These are phyloP conservation scores for Cacatua alba DNA, from an alignment of 2,113 vertebrate genomes.

Conservation along the genomic window DNA sequence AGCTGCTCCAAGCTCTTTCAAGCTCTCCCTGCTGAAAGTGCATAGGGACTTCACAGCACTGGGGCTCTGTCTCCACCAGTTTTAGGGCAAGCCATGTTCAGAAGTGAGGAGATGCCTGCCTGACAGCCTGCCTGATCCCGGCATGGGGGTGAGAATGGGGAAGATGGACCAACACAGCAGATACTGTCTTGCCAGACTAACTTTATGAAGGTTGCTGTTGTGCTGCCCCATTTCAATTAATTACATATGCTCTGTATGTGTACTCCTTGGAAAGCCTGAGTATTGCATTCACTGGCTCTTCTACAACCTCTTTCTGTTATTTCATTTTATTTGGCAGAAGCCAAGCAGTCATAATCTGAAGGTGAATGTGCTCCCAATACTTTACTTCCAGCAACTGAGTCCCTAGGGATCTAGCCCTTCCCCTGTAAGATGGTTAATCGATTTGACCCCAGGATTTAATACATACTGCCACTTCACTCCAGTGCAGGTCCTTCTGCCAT, in stretches of 20 bases:
- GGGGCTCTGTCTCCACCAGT: neutral
- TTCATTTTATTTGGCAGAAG: neutral
- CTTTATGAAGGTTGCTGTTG: neutral
- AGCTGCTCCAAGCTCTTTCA: neutral
- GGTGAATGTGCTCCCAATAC: neutral
- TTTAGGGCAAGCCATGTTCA: neutral
- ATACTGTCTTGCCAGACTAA: neutral
- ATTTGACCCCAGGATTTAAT: neutral
- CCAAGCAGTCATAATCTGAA: neutral
- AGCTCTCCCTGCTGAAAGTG: neutral
- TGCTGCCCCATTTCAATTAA: neutral
- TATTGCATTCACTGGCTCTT: neutral
- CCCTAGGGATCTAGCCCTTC: neutral
- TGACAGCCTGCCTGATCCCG: neutral
- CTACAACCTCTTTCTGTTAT: neutral
- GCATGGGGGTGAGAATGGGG: rapidly evolving
- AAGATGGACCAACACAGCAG: neutral
- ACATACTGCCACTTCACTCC: neutral
- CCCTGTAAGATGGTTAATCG: neutral
- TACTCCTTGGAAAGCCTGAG: neutral
- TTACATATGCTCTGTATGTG: neutral
- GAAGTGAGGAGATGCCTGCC: neutral
- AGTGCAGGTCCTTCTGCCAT: neutral
- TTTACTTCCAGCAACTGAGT: neutral
- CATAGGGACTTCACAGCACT: neutral